Evolutionary conservation across 2,113 vertebrate species (phyloP).

Genomic region (Onychorhynchus coronatus): DNA sequence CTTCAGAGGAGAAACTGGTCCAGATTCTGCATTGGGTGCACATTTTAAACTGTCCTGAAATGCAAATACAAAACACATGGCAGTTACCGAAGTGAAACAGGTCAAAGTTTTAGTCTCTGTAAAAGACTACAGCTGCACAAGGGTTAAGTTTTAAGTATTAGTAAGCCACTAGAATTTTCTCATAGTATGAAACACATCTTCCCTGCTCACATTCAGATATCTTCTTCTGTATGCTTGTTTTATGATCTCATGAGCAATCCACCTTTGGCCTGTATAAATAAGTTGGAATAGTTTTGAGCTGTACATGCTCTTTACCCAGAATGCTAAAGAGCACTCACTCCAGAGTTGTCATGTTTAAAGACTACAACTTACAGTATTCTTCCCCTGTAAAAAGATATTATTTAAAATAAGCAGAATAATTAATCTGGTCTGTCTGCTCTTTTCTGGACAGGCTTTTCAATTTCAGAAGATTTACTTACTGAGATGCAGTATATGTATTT

Average conservation of each 20-base stretch:
- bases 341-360: not conserved
- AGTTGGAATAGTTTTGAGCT: not conserved
- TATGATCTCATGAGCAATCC: not conserved
- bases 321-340: not conserved
- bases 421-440: not conserved
- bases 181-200: not conserved
- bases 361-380: not conserved
- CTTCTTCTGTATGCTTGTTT: not conserved
- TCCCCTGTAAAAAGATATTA: not conserved
- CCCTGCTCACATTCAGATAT: not conserved
- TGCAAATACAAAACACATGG: not conserved
- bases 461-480: not conserved
- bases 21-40: not conserved
- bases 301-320: not conserved
- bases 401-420: not conserved
- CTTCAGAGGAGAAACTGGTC: not conserved
- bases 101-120: not conserved
- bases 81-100: not conserved
- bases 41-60: not conserved
- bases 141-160: not conserved
- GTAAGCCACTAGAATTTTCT: not conserved
- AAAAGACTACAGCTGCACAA: not conserved
- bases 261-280: not conserved
- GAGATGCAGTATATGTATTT: no score
- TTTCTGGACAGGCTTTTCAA: not conserved